Evolutionary conservation across 2,113 vertebrate species (phyloP).

Genomic region (Clarias batrachus): DNA sequence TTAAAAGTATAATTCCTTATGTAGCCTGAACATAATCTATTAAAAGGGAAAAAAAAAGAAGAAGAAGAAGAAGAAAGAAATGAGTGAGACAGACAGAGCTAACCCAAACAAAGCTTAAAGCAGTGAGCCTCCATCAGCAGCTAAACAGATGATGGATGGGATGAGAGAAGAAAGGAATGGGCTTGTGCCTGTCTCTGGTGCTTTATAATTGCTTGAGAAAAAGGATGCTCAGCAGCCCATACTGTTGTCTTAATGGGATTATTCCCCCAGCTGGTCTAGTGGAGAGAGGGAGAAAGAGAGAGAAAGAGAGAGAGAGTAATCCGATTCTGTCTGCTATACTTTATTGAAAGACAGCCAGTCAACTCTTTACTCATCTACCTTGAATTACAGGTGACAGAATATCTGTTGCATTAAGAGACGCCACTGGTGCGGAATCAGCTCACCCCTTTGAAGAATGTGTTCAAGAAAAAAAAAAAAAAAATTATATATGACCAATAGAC

Average conservation of each 20-base stretch:
- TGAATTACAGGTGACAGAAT: constrained; percentile 23
- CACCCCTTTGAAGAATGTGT: background rate
- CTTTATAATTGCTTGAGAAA: constrained; percentile 92
- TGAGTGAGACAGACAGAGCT: constrained; percentile 60
- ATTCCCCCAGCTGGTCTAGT: constrained; percentile 78
- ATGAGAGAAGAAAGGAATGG: constrained; percentile 82
- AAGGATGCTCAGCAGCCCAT: constrained; percentile 87
- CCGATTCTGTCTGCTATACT: constrained; percentile 68
- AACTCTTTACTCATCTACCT: constrained; percentile 29
- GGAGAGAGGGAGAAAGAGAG: constrained; percentile 72
- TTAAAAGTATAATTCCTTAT: constrained; percentile 60
- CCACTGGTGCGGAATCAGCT: background rate
- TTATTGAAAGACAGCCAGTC: constrained; percentile 51
- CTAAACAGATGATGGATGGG: constrained; percentile 85
- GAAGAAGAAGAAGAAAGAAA: constrained; percentile 12
- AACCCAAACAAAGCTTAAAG: constrained; percentile 62
- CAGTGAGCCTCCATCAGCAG: constrained; percentile 74
- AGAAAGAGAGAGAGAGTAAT: constrained; percentile 73
- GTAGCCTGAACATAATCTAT: constrained; percentile 63
- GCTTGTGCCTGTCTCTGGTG: constrained; percentile 82
- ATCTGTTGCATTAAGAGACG: background rate
- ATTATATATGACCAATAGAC: background rate
- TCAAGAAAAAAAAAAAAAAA: background rate
- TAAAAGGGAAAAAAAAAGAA: background rate
- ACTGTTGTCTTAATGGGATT: constrained; percentile 95